Conservation (phyloP, 2,113 vertebrate genomes). For the Gambusia holbrooki region DNA sequence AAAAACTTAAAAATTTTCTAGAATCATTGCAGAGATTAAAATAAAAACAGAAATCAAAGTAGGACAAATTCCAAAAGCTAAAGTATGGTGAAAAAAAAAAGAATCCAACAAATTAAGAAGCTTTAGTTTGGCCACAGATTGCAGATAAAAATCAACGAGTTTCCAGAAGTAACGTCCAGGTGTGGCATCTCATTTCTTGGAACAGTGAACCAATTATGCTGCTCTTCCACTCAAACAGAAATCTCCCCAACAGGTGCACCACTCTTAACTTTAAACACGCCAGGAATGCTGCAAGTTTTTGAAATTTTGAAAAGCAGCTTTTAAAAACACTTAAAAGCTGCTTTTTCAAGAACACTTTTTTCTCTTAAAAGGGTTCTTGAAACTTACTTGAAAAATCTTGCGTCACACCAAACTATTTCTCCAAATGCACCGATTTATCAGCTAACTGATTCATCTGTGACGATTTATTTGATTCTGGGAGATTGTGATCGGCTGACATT, state of each 20-base stretch:
- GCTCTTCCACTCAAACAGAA: too few species aligned
- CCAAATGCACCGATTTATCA: neutral
- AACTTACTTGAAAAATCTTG: neutral
- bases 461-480: too few species aligned
- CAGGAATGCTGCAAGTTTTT: neutral
- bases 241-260: too few species aligned
- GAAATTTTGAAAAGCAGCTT: neutral
- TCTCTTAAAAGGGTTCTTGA: neutral
- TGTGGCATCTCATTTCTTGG: too few species aligned
- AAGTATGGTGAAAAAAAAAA: neutral
- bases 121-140: neutral
- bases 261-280: neutral
- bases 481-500: too few species aligned
- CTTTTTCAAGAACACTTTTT: neutral
- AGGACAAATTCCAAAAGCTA: neutral
- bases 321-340: neutral
- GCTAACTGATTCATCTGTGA: too few species aligned
- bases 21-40: neutral
- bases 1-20: neutral
- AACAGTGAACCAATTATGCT: too few species aligned
- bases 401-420: neutral
- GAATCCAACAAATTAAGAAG: neutral
- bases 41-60: neutral
- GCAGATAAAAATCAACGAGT: neutral
- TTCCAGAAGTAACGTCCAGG: neutral